These are phyloP conservation scores for Zosterops lateralis DNA, from an alignment of 2,113 vertebrate genomes.

Conservation along the genomic window DNA sequence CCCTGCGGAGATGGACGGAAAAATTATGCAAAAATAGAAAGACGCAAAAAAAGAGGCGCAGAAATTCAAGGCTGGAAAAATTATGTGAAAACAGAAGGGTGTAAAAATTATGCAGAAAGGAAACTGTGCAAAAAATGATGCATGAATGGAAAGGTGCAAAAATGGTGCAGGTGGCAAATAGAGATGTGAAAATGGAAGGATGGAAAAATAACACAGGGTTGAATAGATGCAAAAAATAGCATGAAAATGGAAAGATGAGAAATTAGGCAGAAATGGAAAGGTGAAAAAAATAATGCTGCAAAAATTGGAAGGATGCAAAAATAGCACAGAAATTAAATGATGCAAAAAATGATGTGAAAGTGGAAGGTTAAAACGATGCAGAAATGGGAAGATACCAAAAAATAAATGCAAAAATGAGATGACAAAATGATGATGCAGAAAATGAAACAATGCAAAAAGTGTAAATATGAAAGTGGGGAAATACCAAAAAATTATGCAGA, in stretches of 20 bases:
- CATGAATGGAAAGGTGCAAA: too few relatives aligned
- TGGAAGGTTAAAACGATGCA: background rate
- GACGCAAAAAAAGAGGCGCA: fast-evolving
- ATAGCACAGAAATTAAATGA: fast-evolving
- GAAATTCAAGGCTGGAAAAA: background rate
- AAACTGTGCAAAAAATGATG: fast-evolving
- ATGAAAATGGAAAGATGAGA: background rate
- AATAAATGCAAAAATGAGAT: background rate
- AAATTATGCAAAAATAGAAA: fast-evolving
- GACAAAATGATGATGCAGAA: background rate
- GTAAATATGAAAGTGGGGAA: background rate
- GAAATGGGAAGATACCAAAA: background rate
- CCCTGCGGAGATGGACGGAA: constrained; percentile 23
- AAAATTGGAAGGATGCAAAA: background rate
- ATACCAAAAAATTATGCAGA: background rate
- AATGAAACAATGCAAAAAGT: background rate
- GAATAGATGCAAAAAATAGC: background rate
- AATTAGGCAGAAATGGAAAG: background rate
- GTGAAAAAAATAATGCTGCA: background rate
- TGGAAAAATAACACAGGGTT: background rate
- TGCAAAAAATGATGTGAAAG: background rate
- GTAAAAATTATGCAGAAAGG: fast-evolving
- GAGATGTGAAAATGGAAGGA: background rate
- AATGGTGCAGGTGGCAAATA: too few relatives aligned
- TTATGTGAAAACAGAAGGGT: fast-evolving